Percentiles rank a stretch among this genome's conserved stretches.
phyloP scores from a whole-genome alignment of 92 coral and sea anemone genomes.

The Parazoanthus atlanticus region DNA sequence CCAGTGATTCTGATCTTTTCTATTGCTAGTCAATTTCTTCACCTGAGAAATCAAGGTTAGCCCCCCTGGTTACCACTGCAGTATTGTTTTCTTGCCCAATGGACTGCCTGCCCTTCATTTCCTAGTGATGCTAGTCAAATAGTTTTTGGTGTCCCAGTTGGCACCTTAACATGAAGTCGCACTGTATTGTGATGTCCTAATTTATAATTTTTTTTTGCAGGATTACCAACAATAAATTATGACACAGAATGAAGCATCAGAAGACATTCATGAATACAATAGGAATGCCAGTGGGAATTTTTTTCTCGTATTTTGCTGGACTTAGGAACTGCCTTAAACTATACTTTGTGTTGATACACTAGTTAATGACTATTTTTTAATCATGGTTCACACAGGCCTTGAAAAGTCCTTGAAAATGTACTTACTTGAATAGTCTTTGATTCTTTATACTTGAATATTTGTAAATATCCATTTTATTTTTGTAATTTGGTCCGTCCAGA shows the following conservation, averaged over 20 bases:
- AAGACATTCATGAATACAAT: neutral
- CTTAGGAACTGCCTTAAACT: neutral
- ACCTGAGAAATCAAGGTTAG: too few species aligned
- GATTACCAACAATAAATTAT: slow-evolving; percentile 27
- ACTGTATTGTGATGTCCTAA: neutral
- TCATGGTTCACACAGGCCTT: too few species aligned
- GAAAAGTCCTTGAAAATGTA: too few species aligned
- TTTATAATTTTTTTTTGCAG: neutral
- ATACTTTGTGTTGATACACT: neutral
- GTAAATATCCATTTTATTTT: too few species aligned
- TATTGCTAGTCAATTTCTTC: too few species aligned
- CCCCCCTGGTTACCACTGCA: neutral
- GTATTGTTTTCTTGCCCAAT: too few species aligned
- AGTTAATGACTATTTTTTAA: neutral
- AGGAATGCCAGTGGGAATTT: neutral
- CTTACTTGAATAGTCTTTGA: too few species aligned
- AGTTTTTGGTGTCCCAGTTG: neutral
- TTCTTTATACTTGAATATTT: too few species aligned
- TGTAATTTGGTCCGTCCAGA: too few species aligned
- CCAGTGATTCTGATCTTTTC: too few species aligned
- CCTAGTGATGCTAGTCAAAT: neutral
- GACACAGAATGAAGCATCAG: slow-evolving; percentile 11
- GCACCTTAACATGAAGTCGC: too few species aligned
- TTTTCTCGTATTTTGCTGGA: neutral
- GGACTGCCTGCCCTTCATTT: neutral